Conservation (phyloP, 2,888 invertebrate genomes). For the Cephus nigrinus region DNA sequence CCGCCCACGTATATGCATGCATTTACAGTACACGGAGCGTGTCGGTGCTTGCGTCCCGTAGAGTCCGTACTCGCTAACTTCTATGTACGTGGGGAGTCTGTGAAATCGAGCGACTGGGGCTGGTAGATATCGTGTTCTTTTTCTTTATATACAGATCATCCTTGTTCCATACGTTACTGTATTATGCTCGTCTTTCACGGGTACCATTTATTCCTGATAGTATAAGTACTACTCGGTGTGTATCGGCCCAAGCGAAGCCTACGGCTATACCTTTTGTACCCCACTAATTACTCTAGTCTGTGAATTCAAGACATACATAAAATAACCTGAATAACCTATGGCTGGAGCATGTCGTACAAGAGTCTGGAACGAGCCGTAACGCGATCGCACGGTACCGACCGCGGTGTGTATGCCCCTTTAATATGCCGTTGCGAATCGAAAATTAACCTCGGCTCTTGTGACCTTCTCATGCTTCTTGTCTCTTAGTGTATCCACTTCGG, state of each 20-base stretch:
- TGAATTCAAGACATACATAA: conserved; percentile 1
- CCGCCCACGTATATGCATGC: conserved; percentile 1
- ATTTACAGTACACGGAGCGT: neutral
- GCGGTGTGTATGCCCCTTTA: neutral
- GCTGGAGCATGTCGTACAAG: conserved; percentile 4
- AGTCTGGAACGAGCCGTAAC: neutral
- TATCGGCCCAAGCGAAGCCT: neutral
- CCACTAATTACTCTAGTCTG: neutral
- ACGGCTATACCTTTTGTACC: neutral
- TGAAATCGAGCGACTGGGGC: conserved; percentile 29
- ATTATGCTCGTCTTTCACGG: neutral
- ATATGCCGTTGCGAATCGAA: neutral
- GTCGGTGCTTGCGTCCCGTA: conserved; percentile 18
- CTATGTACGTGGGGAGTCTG: conserved; percentile 16
- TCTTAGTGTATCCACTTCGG: neutral
- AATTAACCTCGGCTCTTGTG: neutral
- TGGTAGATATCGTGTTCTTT: conserved; percentile 26
- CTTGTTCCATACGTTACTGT: neutral
- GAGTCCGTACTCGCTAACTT: neutral
- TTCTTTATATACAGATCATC: neutral
- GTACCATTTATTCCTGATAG: neutral
- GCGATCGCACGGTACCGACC: neutral
- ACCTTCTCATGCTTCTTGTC: neutral
- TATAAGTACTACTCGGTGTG: neutral
- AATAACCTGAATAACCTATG: conserved; percentile 10